Evolutionary conservation across 2,888 invertebrate species (phyloP).

Genomic region (Baccha elongata): DNA sequence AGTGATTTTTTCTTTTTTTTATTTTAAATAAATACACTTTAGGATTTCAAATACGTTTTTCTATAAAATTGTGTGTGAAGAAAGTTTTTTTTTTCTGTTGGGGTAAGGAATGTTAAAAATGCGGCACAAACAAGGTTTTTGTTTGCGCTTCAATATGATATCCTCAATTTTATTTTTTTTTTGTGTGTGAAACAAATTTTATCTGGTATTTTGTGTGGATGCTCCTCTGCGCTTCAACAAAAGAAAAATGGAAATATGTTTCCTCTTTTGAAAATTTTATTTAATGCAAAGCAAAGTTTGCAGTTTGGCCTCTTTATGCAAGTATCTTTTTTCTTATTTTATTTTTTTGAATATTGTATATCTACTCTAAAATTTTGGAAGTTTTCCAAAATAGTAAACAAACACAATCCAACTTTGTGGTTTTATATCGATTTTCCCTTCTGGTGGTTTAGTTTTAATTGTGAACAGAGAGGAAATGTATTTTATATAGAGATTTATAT

Average conservation of each 20-base stretch:
- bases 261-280: constrained; percentile 2
- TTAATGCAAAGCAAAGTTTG: constrained; percentile 35
- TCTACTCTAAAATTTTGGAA: constrained; percentile 33
- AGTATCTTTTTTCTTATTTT: not conserved
- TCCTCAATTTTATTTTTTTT: not conserved
- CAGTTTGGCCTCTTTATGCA: constrained; percentile 23
- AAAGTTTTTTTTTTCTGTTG: not conserved
- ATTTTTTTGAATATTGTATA: constrained; percentile 2
- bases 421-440: constrained; percentile 41
- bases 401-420: constrained; percentile 36
- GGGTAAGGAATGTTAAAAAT: constrained; percentile 29
- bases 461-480: not conserved
- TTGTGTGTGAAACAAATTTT: not conserved
- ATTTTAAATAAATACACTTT: not conserved
- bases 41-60: not conserved
- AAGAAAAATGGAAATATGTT: constrained; percentile 28
- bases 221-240: constrained; percentile 33
- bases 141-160: constrained; percentile 16
- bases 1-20: not conserved
- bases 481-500: no score
- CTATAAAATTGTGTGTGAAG: not conserved
- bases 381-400: constrained; percentile 43
- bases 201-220: constrained; percentile 15
- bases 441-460: constrained; percentile 46
- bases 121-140: constrained; percentile 11